phyloP scores from a whole-genome alignment of 2,888 invertebrate species.

The Cyclophora punctaria region DNA sequence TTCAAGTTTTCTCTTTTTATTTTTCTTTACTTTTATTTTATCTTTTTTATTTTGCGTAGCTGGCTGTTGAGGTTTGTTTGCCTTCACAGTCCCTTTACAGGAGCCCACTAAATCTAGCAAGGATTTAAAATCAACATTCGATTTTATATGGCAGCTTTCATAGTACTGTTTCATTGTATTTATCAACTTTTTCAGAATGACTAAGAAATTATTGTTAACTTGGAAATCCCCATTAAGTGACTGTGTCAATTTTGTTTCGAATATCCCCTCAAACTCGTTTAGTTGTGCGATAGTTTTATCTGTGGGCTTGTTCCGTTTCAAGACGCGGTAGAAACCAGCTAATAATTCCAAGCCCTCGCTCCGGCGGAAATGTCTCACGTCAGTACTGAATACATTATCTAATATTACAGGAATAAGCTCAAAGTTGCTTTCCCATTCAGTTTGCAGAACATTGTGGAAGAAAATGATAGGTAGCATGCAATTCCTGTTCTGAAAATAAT shows the following conservation, averaged over 20 bases:
- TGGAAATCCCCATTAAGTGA: slow-evolving; percentile 51
- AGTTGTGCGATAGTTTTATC: slow-evolving; percentile 46
- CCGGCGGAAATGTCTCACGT: slow-evolving; percentile 78
- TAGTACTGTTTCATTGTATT: slow-evolving; percentile 65
- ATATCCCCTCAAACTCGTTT: slow-evolving; percentile 56
- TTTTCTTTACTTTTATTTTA: slow-evolving; percentile 31
- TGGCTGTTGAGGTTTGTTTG: slow-evolving; percentile 26
- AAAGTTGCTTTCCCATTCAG: slow-evolving; percentile 79
- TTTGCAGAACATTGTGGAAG: slow-evolving; percentile 78
- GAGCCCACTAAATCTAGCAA: slow-evolving; percentile 38
- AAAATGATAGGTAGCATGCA: slow-evolving; percentile 78
- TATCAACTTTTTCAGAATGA: slow-evolving; percentile 70
- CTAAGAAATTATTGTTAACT: slow-evolving; percentile 75
- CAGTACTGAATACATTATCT: slow-evolving; percentile 75
- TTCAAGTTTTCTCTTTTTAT: slow-evolving; percentile 49
- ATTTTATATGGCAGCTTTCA: slow-evolving; percentile 47
- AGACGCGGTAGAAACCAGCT: slow-evolving; percentile 77
- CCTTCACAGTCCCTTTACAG: slow-evolving; percentile 40
- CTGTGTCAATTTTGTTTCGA: slow-evolving; percentile 53
- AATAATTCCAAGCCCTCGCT: slow-evolving; percentile 81
- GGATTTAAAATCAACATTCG: slow-evolving; percentile 43
- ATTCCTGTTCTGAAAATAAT: slow-evolving; percentile 78
- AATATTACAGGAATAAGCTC: slow-evolving; percentile 73
- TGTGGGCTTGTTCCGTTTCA: slow-evolving; percentile 61
- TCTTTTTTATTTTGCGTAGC: slow-evolving; percentile 25